Base-by-base conservation (phyloP, 2,888 invertebrate genomes). In the Glaucopsyche alexis region DNA sequence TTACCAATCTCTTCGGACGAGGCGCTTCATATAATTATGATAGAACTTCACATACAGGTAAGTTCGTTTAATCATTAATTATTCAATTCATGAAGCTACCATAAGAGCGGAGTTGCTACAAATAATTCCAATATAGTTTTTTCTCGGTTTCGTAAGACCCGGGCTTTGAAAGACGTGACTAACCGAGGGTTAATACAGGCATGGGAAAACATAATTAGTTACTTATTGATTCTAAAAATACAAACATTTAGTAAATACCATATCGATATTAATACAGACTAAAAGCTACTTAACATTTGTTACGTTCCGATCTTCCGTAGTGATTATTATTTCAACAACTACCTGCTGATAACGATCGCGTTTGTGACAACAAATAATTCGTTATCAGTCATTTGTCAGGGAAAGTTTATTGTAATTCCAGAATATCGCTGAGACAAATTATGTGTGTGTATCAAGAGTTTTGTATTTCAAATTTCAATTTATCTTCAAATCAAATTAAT, bases 281-380 rank as follows among this genome's bases (percentile, higher is more conserved):
- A 52, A 2, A 52, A 8, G 52, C 52, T 52, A 52, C 52, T 52
- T 8, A 52, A 16, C 16, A 7, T 9, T 52, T 52, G 52, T 52
- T 52, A 7, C 7, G 52, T 16, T 52, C 19, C 19, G 19, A 16
- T 60, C 55, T 60, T 60, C 29, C 29, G 19, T 11, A 60, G 16
- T 19, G 11, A 55, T 55, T 4, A 60, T 29, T 29, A 16, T 60
- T 60, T 19, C 55, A 19, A 55, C 19, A 52, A 8, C n/a, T 52
- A 52, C n/a, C 3, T 45, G 52, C 55, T 60, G 55, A 60, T 60
- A 60, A 60, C 29, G n/a, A n/a, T n/a, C n/a, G n/a, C n/a, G 29
- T 29, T 29, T 29, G 55, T 60, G 55, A 60, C 11, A 60, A 60
- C 19, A 19, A 50, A 50, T 50, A 50, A 11, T 60, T 60, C 19